Evolutionary conservation across 2,888 invertebrate genomes (phyloP), one percentile per base, ranked within the genome.

Genomic region (Mechanitis mazaeus): DNA sequence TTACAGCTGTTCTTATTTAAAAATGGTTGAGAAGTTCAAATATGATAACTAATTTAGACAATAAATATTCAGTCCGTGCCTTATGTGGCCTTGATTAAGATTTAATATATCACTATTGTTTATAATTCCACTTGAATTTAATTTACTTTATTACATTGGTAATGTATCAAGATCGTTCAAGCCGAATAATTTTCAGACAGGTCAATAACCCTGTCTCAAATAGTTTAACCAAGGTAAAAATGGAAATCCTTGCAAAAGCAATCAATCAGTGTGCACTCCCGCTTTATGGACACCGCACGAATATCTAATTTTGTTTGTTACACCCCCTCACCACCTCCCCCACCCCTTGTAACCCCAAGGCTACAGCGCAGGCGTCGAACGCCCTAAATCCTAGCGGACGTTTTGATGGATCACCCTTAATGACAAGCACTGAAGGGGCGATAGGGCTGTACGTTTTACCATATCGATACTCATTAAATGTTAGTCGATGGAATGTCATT

Each of bases 371-470:
- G 72, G 86, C 87, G 87, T 80, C 79, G 77, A 75, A 77, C 83
- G 80, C 90, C 89, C 90, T 80, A 89, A 90, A 88, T 87, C 90
- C 88, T 79, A 75, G 83, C 83, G 85, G 90, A 90, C 89, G 81
- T 89, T 86, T 85, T 90, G 89, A 90, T 90, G 89, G 89, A 90
- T 90, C 89, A 89, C 89, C 90, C 89, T 86, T 89, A 90, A 90
- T 89, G 90, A 89, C 90, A 87, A 85, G 85, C 82, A 81, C 81
- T 78, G 84, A 81, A 84, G 85, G 87, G 86, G 82, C 78, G 81
- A 72, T 78, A 85, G 82, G 69, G 80, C 68, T 72, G 80, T 64
- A 56, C 46, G 60, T 58, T 47, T 66, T 59, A 50, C 53, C 33
- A 62, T 64, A 60, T 69, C 69, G 70, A 68, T 68, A 64, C 54